Evolutionary conservation across 2,888 invertebrate genomes (phyloP).

Genomic region (Tetheella fluctuosa): DNA sequence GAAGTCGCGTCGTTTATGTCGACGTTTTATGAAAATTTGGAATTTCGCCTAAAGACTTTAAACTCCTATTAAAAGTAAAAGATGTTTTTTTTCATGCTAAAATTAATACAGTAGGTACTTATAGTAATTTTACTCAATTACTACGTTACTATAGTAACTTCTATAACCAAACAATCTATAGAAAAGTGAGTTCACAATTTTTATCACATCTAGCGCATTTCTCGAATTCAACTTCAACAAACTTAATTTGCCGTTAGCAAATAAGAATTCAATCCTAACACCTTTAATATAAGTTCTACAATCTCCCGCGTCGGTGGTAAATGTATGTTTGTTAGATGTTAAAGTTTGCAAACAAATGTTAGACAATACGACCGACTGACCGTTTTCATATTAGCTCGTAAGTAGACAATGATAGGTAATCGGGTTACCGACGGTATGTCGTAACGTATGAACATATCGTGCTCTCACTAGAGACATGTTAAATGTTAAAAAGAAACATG

Average conservation of each 20-base stretch:
- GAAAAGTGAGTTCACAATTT: neutral
- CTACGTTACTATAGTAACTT: too few species aligned
- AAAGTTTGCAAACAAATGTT: conserved; percentile 64
- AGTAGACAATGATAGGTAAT: conserved; percentile 44
- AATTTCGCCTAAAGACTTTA: too few species aligned
- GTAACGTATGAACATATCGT: neutral
- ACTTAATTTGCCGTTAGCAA: neutral
- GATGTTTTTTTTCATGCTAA: too few species aligned
- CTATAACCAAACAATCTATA: too few species aligned
- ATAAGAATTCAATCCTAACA: conserved; percentile 13
- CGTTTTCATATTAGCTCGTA: conserved; percentile 9
- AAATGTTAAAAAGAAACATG: neutral
- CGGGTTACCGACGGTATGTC: conserved; percentile 34
- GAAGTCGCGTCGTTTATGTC: too few species aligned
- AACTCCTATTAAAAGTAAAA: too few species aligned
- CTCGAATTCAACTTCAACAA: conserved; percentile 33
- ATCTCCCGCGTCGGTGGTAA: neutral
- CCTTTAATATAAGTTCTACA: neutral
- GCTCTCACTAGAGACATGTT: neutral
- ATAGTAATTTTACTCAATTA: too few species aligned
- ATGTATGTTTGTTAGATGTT: conserved; percentile 18
- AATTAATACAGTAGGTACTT: too few species aligned
- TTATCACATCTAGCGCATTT: conserved; percentile 36
- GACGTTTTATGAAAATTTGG: too few species aligned
- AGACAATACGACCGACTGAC: conserved; percentile 60